These are phyloP conservation scores for Trilocha varians DNA, from an alignment of 2,888 invertebrate genomes.

Conservation along the genomic window DNA sequence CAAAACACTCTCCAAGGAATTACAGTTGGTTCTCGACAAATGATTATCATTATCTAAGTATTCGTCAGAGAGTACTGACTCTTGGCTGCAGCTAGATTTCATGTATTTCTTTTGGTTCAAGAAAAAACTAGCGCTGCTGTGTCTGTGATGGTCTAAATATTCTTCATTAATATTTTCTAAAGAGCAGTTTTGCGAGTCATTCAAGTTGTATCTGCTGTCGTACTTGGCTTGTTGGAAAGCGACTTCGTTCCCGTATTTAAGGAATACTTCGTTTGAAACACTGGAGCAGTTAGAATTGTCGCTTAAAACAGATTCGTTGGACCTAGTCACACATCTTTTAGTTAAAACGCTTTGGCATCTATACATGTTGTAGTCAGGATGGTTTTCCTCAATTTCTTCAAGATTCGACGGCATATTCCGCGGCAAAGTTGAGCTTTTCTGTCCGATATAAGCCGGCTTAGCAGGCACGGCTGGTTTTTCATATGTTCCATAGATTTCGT, in stretches of 20 bases:
- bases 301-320: slow-evolving; percentile 69
- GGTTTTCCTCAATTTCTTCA: slow-evolving; percentile 70
- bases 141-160: slow-evolving; percentile 72
- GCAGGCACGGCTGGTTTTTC: slow-evolving; percentile 54
- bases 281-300: slow-evolving; percentile 68
- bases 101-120: slow-evolving; percentile 77
- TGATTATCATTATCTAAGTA: slow-evolving; percentile 71
- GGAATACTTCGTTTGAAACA: slow-evolving; percentile 66
- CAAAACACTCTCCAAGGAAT: slow-evolving; percentile 85
- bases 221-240: slow-evolving; percentile 65
- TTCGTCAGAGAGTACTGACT: slow-evolving; percentile 84
- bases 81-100: slow-evolving; percentile 80
- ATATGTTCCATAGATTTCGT: slow-evolving; percentile 76
- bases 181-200: slow-evolving; percentile 63
- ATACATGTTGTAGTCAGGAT: slow-evolving; percentile 56
- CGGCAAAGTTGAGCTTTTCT: slow-evolving; percentile 65
- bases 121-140: slow-evolving; percentile 87
- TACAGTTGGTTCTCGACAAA: slow-evolving; percentile 78
- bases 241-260: slow-evolving; percentile 64
- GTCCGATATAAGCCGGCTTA: slow-evolving; percentile 46
- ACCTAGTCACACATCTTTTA: slow-evolving; percentile 73
- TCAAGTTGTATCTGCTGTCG: slow-evolving; percentile 61
- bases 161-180: slow-evolving; percentile 55
- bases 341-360: slow-evolving; percentile 67
- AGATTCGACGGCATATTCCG: slow-evolving; percentile 68